Percentiles rank a stretch among this genome's conserved stretches.
phyloP scores from a whole-genome alignment of 2,113 vertebrate species.

The Halcyon malimbica region DNA sequence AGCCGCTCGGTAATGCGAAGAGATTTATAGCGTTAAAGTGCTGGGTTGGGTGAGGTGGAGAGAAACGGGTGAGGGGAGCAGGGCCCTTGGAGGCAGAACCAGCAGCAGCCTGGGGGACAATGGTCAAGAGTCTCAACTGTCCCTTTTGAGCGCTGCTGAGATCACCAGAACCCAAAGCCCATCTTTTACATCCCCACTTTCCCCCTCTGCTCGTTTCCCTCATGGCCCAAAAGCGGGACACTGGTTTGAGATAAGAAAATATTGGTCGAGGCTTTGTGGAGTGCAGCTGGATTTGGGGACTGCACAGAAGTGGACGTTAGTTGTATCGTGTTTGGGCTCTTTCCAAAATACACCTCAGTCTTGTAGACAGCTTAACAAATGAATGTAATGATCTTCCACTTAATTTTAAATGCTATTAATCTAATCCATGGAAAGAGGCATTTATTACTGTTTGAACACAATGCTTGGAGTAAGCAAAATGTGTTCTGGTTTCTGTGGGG shows the following conservation, averaged over 20 bases:
- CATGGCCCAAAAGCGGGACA: neutral
- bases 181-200: neutral
- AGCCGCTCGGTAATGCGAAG: neutral
- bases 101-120: neutral
- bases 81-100: neutral
- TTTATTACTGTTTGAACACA: neutral
- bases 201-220: accelerated
- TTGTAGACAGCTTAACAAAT: neutral
- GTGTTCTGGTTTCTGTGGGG: neutral
- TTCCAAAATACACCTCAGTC: neutral
- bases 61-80: neutral
- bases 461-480: neutral
- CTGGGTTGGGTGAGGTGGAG: neutral
- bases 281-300: neutral
- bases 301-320: neutral
- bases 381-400: neutral
- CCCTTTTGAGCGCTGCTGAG: neutral
- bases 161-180: neutral
- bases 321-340: neutral
- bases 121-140: accelerated
- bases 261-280: neutral
- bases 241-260: neutral
- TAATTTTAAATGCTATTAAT: neutral
- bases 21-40: neutral
- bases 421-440: neutral